Evolutionary conservation across 2,888 invertebrate species (phyloP).

Genomic region (Mechanitis mazaeus): DNA sequence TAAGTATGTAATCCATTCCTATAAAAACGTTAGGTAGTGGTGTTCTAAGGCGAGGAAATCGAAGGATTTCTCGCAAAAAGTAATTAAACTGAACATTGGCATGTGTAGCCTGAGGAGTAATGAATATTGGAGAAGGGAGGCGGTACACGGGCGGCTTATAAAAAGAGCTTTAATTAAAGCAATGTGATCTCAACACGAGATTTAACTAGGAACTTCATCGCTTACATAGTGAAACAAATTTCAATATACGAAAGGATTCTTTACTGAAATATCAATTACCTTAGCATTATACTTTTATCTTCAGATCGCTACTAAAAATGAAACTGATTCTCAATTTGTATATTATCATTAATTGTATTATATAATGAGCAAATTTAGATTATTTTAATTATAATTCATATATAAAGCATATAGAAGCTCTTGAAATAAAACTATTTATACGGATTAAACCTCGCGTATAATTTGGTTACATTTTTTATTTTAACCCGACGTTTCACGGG

Average conservation of each 20-base stretch:
- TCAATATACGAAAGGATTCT: conserved; percentile 3
- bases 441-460: no score
- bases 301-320: no score
- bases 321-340: neutral
- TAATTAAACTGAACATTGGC: conserved; percentile 68
- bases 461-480: no score
- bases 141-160: conserved; percentile 35
- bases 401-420: neutral
- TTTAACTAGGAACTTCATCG: conserved; percentile 47
- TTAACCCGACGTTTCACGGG: no score
- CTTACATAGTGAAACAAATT: conserved; percentile 14
- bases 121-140: conserved; percentile 51
- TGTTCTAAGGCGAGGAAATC: conserved; percentile 37
- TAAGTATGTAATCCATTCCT: no score
- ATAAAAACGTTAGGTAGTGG: neutral
- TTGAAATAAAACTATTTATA: no score
- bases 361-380: no score
- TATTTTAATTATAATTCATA: conserved; percentile 1
- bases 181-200: conserved; percentile 44
- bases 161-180: conserved; percentile 60
- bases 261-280: no score
- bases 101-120: conserved; percentile 58
- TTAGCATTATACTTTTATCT: no score
- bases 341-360: neutral
- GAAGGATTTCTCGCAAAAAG: conserved; percentile 57